Evolutionary conservation across 2,888 invertebrate species (phyloP), one percentile per base, ranked within the genome.

Genomic region (Cantharis rustica): DNA sequence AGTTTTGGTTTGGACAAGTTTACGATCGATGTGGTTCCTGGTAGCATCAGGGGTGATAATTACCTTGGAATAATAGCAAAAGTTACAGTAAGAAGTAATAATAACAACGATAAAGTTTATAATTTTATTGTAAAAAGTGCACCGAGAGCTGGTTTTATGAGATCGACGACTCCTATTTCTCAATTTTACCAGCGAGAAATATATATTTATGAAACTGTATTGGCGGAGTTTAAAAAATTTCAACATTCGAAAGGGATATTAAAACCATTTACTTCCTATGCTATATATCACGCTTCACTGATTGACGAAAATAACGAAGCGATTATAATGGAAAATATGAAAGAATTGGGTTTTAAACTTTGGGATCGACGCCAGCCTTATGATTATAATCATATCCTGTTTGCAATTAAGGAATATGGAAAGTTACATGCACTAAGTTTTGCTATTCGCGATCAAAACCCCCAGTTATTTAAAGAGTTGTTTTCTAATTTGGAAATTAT

Each of bases 111-210:
- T 72, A n/a, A 80, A 61, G 73, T 73, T 63, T 26, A 83, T 10
- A 76, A 83, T 61, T 79, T 84, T 72, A 84, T 86, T 3, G 76
- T 85, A 17, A 86, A 86, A 80, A 80, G 81, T 16, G 83, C 84
- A 1, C 81, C 81, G 5, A 64, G 69, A n/a, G 78, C 69, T 16
- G 81, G 81, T 69, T 72, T 73, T 16, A 73, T 83, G 5, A 78
- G 84, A n/a, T 78, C 79, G 17, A 5, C 76, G 1, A 71, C 80
- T 1, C 81, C 82, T 10, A 76, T 86, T 3, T 73, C 73, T 0
- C 16, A 75, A 1, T 75, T 81, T 1, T 86, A 83, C 74, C 23
- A 75, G 5, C 78, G 85, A 16, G 86, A 86, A 80, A 80, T 82
- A 7, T 82, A 81, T 68, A 69, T 84, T 7, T 86, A 86, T 77